Conservation (phyloP, 1,140 invertebrate genomes). For the Pogonomyrmex californicus region DNA sequence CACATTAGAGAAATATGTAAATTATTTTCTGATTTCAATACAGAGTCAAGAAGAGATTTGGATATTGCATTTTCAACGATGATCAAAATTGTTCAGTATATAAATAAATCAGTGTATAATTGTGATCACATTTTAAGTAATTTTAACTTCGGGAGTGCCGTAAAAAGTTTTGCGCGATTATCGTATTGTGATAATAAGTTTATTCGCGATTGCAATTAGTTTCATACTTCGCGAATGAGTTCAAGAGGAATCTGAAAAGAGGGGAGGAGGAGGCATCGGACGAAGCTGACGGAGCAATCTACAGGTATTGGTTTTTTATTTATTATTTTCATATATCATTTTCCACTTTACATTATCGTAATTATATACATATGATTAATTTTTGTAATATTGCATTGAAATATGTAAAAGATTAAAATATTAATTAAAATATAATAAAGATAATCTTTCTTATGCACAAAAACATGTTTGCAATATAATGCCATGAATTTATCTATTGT, state of each 20-base stretch:
- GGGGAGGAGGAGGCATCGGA: neutral
- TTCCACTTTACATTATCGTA: neutral
- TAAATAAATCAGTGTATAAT: neutral
- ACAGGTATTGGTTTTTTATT: neutral
- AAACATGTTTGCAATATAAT: too few species aligned
- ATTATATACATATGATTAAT: too few species aligned
- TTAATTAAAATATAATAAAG: too few species aligned
- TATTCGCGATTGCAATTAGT: slow-evolving; percentile 2
- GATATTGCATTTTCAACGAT: neutral
- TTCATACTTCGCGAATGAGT: neutral
- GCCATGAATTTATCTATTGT: too few species aligned
- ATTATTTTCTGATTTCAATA: neutral
- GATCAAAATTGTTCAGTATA: neutral
- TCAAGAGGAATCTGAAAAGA: neutral
- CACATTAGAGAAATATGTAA: neutral
- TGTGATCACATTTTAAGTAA: neutral
- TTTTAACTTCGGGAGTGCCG: slow-evolving; percentile 6
- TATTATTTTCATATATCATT: neutral
- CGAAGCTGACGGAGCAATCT: neutral
- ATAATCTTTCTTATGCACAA: too few species aligned
- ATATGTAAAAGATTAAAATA: too few species aligned
- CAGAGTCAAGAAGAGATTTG: neutral
- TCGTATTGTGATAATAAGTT: slow-evolving; percentile 1
- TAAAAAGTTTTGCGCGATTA: slow-evolving; percentile 6
- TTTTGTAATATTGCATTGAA: too few species aligned